Evolutionary conservation across 2,888 invertebrate species (phyloP), one percentile per base, ranked within the genome.

Genomic region (Amphiduros pacificus): DNA sequence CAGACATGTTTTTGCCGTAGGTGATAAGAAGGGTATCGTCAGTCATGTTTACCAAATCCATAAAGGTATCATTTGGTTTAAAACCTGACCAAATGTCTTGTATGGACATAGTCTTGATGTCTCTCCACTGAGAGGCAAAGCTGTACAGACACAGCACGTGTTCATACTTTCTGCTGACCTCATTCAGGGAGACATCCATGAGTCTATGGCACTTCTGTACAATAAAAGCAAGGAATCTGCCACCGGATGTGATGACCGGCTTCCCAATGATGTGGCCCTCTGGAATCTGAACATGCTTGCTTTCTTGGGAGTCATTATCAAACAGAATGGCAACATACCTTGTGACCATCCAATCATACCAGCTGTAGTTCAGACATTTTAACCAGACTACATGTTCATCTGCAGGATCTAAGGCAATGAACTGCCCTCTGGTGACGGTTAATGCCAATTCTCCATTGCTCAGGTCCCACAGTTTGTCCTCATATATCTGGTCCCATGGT

Each of bases 391-490:
- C 65, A 4, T 65, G 59, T 17, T 67, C 55, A 29, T 70, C 72
- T 17, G 62, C 55, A 6, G 68, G 60, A 51, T 73, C 70, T 60
- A 74, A 75, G 26, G 72, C 62, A 5, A 72, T 71, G 60, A 62
- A 72, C 27, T 73, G 67, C 22, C n/a, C 62, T 50, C 67, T 60
- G 4, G 52, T 63, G 3, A 68, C 66, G 41, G 69, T 66, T 54
- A 66, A 68, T 31, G 71, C 63, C 53, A 69, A 66, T 3, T 66
- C 51, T 4, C 70, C 70, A 14, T 68, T 70, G n/a, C 65, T 65
- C 26, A 73, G 55, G 31, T 73, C 68, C 77, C 77, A 78, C 32
- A 78, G 55, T 22, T 74, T 69, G 55, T 73, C 73, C 57, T 75
- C 73, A 9, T 67, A 68, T 14, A 74, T 59, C 1, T 67, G 49